Conservation (phyloP, 37 sponge, comb jelly and placozoan genomes). For the Theonella swinhoei region DNA sequence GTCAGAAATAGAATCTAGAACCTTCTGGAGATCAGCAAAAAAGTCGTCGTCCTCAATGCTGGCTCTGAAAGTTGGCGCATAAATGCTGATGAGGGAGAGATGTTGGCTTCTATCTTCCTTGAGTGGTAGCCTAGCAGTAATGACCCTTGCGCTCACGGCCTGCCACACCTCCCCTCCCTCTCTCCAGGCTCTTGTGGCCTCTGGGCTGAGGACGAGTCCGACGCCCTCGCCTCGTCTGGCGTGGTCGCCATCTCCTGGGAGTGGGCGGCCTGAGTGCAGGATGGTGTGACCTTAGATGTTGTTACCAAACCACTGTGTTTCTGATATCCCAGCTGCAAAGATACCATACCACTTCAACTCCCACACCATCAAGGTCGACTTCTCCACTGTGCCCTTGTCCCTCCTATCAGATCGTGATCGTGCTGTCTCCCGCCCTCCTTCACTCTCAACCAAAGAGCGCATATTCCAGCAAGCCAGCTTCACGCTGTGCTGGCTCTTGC, state of each 20-base stretch:
- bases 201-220: conserved; percentile 10
- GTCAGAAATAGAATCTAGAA: background rate
- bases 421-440: too few relatives aligned
- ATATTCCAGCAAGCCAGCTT: too few relatives aligned
- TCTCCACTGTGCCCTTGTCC: too few relatives aligned
- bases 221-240: conserved; percentile 43
- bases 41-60: conserved; percentile 19
- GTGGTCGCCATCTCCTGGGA: conserved; percentile 23
- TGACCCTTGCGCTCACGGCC: conserved; percentile 44
- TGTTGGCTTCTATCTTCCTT: background rate
- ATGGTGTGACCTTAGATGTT: conserved; percentile 40
- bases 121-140: conserved; percentile 30
- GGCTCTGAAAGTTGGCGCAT: conserved; percentile 48
- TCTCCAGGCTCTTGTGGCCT: conserved; percentile 39
- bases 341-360: conserved; percentile 30
- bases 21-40: conserved; percentile 16
- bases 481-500: too few relatives aligned
- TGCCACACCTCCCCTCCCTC: conserved; percentile 52
- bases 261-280: conserved; percentile 42
- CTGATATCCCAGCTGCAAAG: conserved; percentile 39
- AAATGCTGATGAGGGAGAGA: conserved; percentile 25
- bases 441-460: too few relatives aligned
- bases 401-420: too few relatives aligned
- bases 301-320: conserved; percentile 48
- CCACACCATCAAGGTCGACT: conserved; percentile 34